Conservation (phyloP, 2,888 invertebrate genomes). For the Isoperla grammatica region DNA sequence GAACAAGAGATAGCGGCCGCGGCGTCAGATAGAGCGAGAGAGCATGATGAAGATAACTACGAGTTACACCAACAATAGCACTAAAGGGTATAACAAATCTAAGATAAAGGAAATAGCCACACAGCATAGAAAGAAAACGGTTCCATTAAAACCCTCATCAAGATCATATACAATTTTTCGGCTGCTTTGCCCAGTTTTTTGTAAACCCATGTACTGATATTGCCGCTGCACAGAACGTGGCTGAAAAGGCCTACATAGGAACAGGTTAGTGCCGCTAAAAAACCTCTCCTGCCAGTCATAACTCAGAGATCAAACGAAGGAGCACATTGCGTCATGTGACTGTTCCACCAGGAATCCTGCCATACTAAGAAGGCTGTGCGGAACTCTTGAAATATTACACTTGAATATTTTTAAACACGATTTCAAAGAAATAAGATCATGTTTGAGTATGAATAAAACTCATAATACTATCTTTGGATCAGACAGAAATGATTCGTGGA, state of each 20-base stretch:
- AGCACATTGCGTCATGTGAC: background rate
- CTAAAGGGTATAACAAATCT: too few relatives aligned
- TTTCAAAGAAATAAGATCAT: slow-evolving; percentile 5
- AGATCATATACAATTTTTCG: too few relatives aligned
- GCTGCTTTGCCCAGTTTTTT: too few relatives aligned
- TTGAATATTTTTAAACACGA: background rate
- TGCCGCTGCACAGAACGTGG: background rate
- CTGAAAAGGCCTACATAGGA: background rate
- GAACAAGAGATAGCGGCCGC: too few relatives aligned
- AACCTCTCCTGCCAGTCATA: background rate
- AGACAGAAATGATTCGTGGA: background rate
- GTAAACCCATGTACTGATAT: background rate
- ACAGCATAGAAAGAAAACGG: too few relatives aligned
- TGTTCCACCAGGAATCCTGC: background rate
- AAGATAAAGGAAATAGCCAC: too few relatives aligned
- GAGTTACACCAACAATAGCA: too few relatives aligned
- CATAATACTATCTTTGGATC: background rate
- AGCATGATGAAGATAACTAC: too few relatives aligned
- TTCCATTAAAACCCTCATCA: too few relatives aligned
- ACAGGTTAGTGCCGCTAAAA: background rate
- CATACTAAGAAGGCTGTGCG: background rate
- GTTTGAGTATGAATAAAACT: slow-evolving; percentile 1
- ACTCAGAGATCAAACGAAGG: background rate
- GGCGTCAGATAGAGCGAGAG: too few relatives aligned
- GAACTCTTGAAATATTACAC: slow-evolving; percentile 3